Evolutionary conservation across 2,113 vertebrate genomes (phyloP).

Genomic region (Riparia riparia): DNA sequence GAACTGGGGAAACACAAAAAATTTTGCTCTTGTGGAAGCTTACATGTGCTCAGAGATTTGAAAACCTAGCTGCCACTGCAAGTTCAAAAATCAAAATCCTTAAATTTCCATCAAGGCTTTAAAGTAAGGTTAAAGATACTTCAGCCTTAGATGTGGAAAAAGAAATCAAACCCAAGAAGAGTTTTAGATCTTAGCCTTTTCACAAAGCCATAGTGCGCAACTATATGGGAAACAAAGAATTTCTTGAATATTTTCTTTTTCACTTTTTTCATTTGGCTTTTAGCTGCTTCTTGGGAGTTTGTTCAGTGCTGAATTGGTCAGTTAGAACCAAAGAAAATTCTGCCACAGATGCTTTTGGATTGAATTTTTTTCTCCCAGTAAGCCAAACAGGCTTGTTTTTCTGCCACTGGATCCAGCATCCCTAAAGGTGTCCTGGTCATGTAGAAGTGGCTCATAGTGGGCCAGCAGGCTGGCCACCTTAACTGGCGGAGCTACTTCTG

Average conservation of each 20-base stretch:
- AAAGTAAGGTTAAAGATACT: not conserved
- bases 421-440: not conserved
- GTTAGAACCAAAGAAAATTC: not conserved
- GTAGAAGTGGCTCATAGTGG: accelerated
- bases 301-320: not conserved
- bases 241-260: not conserved
- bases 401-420: not conserved
- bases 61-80: not conserved
- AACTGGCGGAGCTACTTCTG: not conserved
- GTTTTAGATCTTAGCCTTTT: not conserved
- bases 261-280: not conserved
- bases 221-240: not conserved
- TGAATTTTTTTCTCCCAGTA: not conserved
- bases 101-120: not conserved
- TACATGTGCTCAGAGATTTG: not conserved
- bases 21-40: not conserved
- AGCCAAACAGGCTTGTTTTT: not conserved
- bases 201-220: not conserved
- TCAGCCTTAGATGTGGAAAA: not conserved
- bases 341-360: not conserved
- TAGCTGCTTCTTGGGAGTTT: not conserved
- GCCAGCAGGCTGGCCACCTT: not conserved
- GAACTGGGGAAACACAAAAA: not conserved
- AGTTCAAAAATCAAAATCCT: not conserved
- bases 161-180: not conserved